These are phyloP conservation scores for Ornithoptera priamus DNA, from an alignment of 2,888 invertebrate genomes.

Conservation along the genomic window DNA sequence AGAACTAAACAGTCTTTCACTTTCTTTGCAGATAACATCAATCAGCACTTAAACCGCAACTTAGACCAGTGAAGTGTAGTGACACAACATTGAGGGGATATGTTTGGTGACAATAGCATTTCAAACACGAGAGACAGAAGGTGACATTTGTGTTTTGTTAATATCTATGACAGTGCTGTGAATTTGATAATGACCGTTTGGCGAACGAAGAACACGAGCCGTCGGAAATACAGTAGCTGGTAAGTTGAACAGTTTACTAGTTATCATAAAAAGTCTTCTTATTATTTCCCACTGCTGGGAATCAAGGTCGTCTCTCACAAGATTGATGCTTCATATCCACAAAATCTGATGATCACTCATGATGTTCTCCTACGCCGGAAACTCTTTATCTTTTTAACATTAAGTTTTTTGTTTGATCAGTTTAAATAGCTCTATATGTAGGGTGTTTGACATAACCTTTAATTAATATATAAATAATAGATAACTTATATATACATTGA, in stretches of 20 bases:
- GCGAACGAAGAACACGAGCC: slow-evolving; percentile 68
- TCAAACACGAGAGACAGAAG: slow-evolving; percentile 49
- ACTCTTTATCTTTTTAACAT: too few species aligned
- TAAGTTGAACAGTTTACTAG: slow-evolving; percentile 41
- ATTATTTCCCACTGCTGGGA: too few species aligned
- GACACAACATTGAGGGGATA: slow-evolving; percentile 48
- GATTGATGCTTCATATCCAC: too few species aligned
- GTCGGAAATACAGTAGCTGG: slow-evolving; percentile 71
- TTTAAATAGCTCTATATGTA: too few species aligned
- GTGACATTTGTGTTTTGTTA: slow-evolving; percentile 63
- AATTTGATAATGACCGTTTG: slow-evolving; percentile 59
- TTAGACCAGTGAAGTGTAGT: slow-evolving; percentile 38
- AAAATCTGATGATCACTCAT: too few species aligned
- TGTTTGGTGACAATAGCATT: slow-evolving; percentile 55
- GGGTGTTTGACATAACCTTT: too few species aligned
- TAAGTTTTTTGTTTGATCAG: too few species aligned
- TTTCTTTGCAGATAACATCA: slow-evolving; percentile 32
- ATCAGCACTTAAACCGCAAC: slow-evolving; percentile 6
- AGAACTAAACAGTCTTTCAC: background rate
- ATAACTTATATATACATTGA: too few species aligned
- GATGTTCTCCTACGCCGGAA: too few species aligned
- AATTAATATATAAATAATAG: too few species aligned
- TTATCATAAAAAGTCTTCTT: background rate
- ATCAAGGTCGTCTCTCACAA: too few species aligned
- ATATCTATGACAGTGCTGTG: slow-evolving; percentile 58